Conservation (phyloP, 2,797 vertebrate species). For the Melanotaenia maccullochi region DNA sequence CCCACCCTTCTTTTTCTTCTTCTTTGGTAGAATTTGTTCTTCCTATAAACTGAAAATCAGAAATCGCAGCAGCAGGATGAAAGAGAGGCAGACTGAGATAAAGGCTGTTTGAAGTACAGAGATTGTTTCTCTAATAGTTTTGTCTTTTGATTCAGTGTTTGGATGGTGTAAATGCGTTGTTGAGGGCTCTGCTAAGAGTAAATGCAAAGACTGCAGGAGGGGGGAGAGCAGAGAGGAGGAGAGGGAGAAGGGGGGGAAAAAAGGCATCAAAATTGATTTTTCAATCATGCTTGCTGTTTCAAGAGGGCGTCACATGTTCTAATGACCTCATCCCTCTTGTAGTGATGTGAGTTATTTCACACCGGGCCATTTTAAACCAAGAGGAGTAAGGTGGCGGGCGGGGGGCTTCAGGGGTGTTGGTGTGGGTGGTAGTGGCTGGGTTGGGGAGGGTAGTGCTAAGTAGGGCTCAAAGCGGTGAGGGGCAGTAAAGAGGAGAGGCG, state of each 20-base stretch:
- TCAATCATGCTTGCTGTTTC: conserved; percentile 84
- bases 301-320: conserved; percentile 84
- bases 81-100: conserved; percentile 47
- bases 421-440: conserved; percentile 14
- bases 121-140: conserved; percentile 61
- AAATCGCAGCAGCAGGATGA: conserved; percentile 40
- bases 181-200: conserved; percentile 52
- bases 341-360: conserved; percentile 83
- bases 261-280: conserved; percentile 85
- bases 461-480: conserved; percentile 74
- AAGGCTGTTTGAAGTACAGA: conserved; percentile 63
- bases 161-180: conserved; percentile 55
- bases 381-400: conserved; percentile 64
- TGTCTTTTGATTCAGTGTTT: conserved; percentile 64
- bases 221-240: conserved; percentile 35
- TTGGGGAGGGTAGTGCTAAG: conserved; percentile 66
- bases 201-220: conserved; percentile 64
- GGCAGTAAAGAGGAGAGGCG: conserved; percentile 74
- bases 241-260: conserved; percentile 52
- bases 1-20: conserved; percentile 27
- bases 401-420: conserved; percentile 24
- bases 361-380: conserved; percentile 76
- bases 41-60: conserved; percentile 32
- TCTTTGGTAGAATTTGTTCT: conserved; percentile 36
- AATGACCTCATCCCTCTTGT: conserved; percentile 84